Base-by-base conservation (phyloP, 2,888 invertebrate species). In the Ischnus inquisitorius region DNA sequence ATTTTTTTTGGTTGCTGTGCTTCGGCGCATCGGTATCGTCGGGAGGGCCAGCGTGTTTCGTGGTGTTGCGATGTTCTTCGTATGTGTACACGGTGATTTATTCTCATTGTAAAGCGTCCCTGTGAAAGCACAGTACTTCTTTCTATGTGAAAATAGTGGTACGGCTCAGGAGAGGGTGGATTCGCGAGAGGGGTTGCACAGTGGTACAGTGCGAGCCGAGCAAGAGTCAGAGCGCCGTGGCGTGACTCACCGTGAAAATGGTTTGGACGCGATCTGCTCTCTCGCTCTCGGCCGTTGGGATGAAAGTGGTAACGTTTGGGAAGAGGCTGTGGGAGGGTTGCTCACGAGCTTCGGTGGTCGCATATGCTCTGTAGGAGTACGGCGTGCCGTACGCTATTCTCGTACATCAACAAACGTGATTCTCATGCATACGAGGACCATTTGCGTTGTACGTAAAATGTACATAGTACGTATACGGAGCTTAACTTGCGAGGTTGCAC, bases 381-480 rank as follows among this genome's bases (percentile, higher is more conserved):
- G 88, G 85, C 60, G 28, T 46, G 43, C 72, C 85, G 84, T 54
- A 82, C 86, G 75, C 88, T 86, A 87, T 87, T 87, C 88, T 87
- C 89, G 88, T 89, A 88, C 89, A 90, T 91, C 91, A 90, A 90
- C 91, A 91, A 90, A 54, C 92, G 91, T 92, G 91, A 91, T 92
- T 90, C 90, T 87, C 92, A 90, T 92, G 90, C 90, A 91, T 90
- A 90, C 89, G 88, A 82, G 82, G 80, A 76, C 54, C 82, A 82
- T 86, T 86, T 82, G 64, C 74, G 48, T 71, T 48, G 46, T 10
- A 10, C 54, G 68, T 74, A 19, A 43, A 46, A 43, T 34, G 22
- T 34, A 51, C 28, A 28, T 28, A 57, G 65, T 68, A 41, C 46
- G 19, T 46, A 34, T 46, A 3, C 22, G 43, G 16, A 54, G 19